Evolutionary conservation across 2,797 vertebrate species (phyloP), one percentile per base, ranked within the genome.

Genomic region (Morelia viridis): DNA sequence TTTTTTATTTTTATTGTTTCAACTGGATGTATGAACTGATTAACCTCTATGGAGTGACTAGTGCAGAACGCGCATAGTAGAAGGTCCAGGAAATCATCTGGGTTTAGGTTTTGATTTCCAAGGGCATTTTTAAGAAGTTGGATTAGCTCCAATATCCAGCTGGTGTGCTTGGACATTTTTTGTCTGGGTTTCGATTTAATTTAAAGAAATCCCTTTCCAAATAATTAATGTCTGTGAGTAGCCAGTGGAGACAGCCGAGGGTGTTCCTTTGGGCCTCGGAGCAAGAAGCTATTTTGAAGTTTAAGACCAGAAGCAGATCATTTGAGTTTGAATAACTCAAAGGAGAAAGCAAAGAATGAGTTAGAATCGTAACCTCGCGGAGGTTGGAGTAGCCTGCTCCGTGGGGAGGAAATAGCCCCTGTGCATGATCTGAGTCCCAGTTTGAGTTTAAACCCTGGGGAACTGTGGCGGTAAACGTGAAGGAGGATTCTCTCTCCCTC

Each of bases 161-260:
- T 50, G 93, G 88, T 93, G 95, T 95, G 2, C 4, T 5, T 92
- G 95, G 93, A 94, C 90, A 1, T 41, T 24, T 50, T 65, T 68
- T 35, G 13, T 19, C 56, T 13, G 35, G 13, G 35, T 60, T 89
- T 61, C 9, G 1, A 1, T 71, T n/a, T 60, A 80, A 80, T 80
- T 46, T 0, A 80, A 46, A 19, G 35, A 80, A 46, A 26, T 24
- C 5, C 89, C 89, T 92, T 94, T 94, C 65, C 94, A 94, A 96
- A 95, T 96, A 95, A 94, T 96, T 94, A 92, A 95, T 89, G 46
- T 46, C 35, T 83, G 62, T 94, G 94, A 96, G 96, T 91, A 94
- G 95, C 94, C 94, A 7, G 8, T n/a, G 6, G 17, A 62, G 50
- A 46, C 3, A 60, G 15, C 5, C n/a, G 7, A 2, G 71, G 2